phyloP scores from a whole-genome alignment of 1,140 invertebrate genomes.

The Ctenoplectra terminalis region DNA sequence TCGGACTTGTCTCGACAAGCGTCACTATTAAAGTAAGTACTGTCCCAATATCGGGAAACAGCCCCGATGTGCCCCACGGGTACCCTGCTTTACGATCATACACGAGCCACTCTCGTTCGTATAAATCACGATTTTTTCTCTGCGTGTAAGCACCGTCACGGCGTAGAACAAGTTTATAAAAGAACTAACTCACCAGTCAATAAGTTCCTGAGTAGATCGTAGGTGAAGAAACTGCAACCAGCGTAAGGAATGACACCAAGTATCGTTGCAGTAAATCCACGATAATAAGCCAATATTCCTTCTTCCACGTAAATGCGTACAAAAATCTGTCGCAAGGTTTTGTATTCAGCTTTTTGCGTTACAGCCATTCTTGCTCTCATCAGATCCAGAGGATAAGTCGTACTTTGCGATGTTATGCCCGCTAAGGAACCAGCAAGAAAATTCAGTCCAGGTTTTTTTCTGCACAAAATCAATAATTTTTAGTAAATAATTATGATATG shows the following conservation, averaged over 20 bases:
- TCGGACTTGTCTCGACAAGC: conserved; percentile 74
- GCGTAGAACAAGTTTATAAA: conserved; percentile 43
- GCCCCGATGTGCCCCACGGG: conserved; percentile 69
- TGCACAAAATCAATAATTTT: conserved; percentile 5
- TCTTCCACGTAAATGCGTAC: conserved; percentile 91
- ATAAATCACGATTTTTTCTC: conserved; percentile 54
- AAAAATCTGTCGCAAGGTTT: conserved; percentile 90
- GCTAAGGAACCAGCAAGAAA: conserved; percentile 97
- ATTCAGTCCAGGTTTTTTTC: conserved; percentile 74
- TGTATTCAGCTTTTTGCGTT: conserved; percentile 90
- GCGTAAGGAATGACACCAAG: conserved; percentile 98
- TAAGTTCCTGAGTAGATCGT: conserved; percentile 95
- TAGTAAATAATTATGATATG: not conserved
- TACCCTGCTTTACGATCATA: conserved; percentile 67
- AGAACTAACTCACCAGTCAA: conserved; percentile 87
- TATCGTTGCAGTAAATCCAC: conserved; percentile 95
- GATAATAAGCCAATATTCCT: conserved; percentile 91
- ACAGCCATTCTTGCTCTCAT: conserved; percentile 99
- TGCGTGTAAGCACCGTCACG: conserved; percentile 59
- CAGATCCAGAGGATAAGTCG: conserved; percentile 98
- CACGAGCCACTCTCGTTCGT: conserved; percentile 63
- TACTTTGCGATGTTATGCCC: conserved; percentile 94
- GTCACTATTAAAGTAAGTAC: conserved; percentile 74
- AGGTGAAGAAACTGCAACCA: conserved; percentile 98
- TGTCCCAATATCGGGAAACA: conserved; percentile 74